phyloP scores from a whole-genome alignment of 2,113 vertebrate species.

The Cairina moschata region DNA sequence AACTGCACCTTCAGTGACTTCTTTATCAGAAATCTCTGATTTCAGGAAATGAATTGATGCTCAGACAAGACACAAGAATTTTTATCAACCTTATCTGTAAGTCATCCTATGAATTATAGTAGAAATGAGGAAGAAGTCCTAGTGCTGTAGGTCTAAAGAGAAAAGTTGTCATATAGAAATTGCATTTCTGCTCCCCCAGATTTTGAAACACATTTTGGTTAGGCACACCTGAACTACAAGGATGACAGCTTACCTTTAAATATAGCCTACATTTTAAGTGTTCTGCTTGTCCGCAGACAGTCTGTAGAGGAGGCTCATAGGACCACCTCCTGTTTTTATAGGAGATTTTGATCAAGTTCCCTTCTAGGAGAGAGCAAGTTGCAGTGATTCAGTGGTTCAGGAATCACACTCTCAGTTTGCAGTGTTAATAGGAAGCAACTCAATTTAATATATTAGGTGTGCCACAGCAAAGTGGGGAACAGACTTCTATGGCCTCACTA shows the following conservation, averaged over 20 bases:
- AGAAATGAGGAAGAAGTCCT: background rate
- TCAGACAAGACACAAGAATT: background rate
- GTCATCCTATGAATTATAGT: accelerated
- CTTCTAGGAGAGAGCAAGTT: background rate
- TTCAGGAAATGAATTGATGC: background rate
- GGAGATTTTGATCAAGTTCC: background rate
- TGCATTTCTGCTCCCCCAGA: background rate
- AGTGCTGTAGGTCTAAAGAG: background rate
- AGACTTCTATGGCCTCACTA: background rate
- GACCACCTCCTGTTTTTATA: background rate
- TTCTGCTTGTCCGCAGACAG: background rate
- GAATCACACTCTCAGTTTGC: background rate
- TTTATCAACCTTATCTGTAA: background rate
- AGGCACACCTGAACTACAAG: background rate
- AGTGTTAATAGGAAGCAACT: background rate
- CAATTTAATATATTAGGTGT: background rate
- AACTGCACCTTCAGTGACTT: background rate
- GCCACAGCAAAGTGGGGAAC: background rate
- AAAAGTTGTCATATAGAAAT: background rate
- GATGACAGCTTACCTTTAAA: background rate
- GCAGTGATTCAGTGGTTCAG: background rate
- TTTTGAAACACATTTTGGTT: background rate
- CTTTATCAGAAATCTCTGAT: background rate
- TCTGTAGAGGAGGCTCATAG: background rate
- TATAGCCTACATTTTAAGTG: background rate